Conservation (phyloP, 2,113 vertebrate species). For the Microtus ochrogaster region DNA sequence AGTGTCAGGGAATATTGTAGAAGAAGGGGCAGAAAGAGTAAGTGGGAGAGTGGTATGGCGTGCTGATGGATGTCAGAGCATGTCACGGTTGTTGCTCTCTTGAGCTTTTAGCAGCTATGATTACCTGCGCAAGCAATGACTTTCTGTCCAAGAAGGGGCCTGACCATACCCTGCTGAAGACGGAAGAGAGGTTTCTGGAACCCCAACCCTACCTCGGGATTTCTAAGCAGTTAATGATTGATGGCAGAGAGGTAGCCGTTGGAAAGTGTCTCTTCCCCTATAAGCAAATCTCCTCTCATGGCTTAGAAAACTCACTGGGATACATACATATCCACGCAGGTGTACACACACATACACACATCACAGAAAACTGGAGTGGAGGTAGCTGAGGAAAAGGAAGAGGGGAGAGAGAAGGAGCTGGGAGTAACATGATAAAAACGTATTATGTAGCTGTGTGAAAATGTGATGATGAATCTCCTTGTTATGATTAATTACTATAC, state of each 20-base stretch:
- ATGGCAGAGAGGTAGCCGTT: not conserved
- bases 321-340: not conserved
- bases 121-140: not conserved
- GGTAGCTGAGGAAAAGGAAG: not conserved
- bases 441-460: not conserved
- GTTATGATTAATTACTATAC: not conserved
- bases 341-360: not conserved
- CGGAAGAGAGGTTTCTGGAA: no score
- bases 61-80: not conserved
- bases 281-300: not conserved
- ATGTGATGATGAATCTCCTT: not conserved
- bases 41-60: not conserved
- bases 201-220: not conserved
- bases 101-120: not conserved
- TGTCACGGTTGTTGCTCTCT: not conserved
- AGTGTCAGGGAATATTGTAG: not conserved
- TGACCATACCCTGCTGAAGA: not conserved
- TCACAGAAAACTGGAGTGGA: not conserved
- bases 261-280: not conserved
- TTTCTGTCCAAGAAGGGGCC: not conserved
- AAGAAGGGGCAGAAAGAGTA: not conserved
- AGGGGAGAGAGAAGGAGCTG: not conserved
- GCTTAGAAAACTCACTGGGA: not conserved
- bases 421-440: not conserved
- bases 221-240: not conserved